Evolutionary conservation across 1,140 invertebrate genomes (phyloP), one percentile per base, ranked within the genome.

Genomic region (Protaetia brevitarsis): DNA sequence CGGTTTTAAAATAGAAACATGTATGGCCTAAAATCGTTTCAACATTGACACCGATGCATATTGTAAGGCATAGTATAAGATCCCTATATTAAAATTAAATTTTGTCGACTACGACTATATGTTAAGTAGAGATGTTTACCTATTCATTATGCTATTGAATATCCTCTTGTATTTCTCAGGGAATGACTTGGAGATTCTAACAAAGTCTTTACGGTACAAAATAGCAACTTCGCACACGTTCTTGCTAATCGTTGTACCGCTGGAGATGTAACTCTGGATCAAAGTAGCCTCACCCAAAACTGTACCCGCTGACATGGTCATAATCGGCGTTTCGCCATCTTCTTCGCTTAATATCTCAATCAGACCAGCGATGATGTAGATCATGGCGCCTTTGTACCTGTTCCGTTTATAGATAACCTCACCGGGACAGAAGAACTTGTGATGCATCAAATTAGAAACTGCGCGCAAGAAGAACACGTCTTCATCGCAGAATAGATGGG

Each of bases 311-410:
- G 59, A 59, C 5, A 70, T 51, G 1, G 60, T 58, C 36, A 70
- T 58, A 11, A 70, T 65, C 1, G 69, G 66, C 0, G 69, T 68
- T 63, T 70, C 69, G 7, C 66, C 45, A 61, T 70, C 69, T 56
- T 70, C 69, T 16, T 68, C 64, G 7, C 66, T 68, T n/a, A 68
- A 60, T 0, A 70, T 64, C 27, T 70, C 60, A 41, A 70, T 16
- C 8, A 68, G 37, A 0, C 69, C 69, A 21, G 64, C 37, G 31
- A 58, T 51, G 1, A 70, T 62, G 26, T 70, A 70, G 13, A 70
- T 27, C 69, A 70, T 70, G 1, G 23, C 10, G 4, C 10, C 11
- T 23, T 66, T 66, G 36, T 23, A 66, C 2, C 23, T 5, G 29
- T 62, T 26, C 7, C 65, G 23, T 34, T 13, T 61, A 29, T 66